Conservation (phyloP, 1,140 invertebrate species). For the Archegozetes longisetosus region DNA sequence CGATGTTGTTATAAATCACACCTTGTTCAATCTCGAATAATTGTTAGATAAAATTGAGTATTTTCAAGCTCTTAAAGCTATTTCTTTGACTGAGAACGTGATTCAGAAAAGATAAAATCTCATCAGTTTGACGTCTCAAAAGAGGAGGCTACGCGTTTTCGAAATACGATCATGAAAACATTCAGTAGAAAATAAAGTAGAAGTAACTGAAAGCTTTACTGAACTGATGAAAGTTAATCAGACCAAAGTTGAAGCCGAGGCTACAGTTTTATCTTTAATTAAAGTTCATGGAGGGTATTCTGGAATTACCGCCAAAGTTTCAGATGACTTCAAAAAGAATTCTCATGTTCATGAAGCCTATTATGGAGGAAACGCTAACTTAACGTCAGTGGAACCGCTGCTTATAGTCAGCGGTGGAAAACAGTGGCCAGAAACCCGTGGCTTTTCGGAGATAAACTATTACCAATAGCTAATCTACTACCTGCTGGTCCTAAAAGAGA, state of each 20-base stretch:
- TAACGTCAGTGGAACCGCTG: not conserved
- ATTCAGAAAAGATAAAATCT: too few species aligned
- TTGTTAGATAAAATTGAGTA: too few species aligned
- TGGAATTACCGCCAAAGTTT: not conserved
- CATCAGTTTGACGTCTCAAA: too few species aligned
- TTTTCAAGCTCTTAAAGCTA: too few species aligned
- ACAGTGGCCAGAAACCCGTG: not conserved
- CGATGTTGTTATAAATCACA: too few species aligned
- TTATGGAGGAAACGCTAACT: not conserved
- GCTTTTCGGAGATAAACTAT: not conserved
- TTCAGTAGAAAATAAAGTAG: too few species aligned
- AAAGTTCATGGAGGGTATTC: not conserved
- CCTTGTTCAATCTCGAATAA: too few species aligned
- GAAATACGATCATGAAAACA: too few species aligned
- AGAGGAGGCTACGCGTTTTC: too few species aligned
- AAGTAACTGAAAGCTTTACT: too few species aligned
- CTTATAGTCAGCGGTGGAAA: not conserved
- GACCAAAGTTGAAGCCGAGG: not conserved
- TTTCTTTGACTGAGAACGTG: too few species aligned
- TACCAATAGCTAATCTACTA: not conserved
- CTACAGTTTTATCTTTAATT: not conserved
- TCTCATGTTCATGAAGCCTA: not conserved
- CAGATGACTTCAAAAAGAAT: not conserved
- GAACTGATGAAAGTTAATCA: not conserved
- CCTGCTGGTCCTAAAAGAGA: not conserved